Percentiles rank a stretch among this genome's conserved stretches.
phyloP scores from a whole-genome alignment of 2,888 invertebrate genomes.

The Orgyia antiqua region DNA sequence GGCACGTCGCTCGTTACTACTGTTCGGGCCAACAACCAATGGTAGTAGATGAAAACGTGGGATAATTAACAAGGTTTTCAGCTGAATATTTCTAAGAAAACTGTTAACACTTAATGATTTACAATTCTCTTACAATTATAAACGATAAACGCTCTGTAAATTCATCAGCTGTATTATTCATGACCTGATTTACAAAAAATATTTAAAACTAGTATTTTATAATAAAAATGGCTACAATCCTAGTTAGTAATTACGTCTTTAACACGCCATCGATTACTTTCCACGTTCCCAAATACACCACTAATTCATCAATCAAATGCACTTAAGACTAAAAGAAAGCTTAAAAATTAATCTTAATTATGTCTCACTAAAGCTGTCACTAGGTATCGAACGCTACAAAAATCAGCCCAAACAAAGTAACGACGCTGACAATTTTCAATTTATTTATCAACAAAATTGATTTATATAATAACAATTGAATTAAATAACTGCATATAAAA shows the following conservation, averaged over 20 bases:
- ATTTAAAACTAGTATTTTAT: too few relatives aligned
- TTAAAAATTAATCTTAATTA: conserved; percentile 53
- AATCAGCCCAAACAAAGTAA: conserved; percentile 32
- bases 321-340: conserved; percentile 52
- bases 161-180: too few relatives aligned
- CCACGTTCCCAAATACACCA: conserved; percentile 13
- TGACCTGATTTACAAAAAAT: too few relatives aligned
- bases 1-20: conserved; percentile 18
- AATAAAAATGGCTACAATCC: too few relatives aligned
- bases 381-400: conserved; percentile 31
- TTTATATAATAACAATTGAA: conserved; percentile 65
- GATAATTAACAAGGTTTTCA: too few relatives aligned
- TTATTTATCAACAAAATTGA: conserved; percentile 61
- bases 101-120: too few relatives aligned
- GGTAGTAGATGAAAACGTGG: conserved; percentile 3
- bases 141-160: too few relatives aligned
- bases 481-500: conserved; percentile 73
- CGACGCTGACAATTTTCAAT: conserved; percentile 25
- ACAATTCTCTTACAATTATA: too few relatives aligned
- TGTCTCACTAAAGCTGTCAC: conserved; percentile 57
- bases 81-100: too few relatives aligned
- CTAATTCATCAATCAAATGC: conserved; percentile 29
- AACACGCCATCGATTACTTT: too few relatives aligned
- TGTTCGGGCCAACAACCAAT: conserved; percentile 10
- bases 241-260: too few relatives aligned